Conservation (phyloP, 2,113 vertebrate genomes). For the Melierax canorus region DNA sequence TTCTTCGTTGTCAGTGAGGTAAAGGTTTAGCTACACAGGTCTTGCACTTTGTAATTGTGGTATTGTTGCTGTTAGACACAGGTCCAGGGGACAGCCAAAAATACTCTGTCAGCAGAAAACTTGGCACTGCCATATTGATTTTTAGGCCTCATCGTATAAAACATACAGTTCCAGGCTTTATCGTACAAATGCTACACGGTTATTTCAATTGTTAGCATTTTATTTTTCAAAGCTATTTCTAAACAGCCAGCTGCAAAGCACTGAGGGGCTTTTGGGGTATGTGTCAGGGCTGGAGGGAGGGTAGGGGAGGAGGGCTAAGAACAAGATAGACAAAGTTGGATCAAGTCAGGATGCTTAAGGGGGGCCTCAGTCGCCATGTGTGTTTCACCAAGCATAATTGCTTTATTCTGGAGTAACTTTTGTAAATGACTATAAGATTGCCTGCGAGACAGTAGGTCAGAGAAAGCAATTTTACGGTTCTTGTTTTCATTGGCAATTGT, state of each 20-base stretch:
- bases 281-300: neutral
- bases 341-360: neutral
- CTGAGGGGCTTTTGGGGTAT: neutral
- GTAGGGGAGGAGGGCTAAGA: neutral
- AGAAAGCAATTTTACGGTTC: conserved; percentile 49
- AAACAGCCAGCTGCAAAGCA: conserved; percentile 64
- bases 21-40: conserved; percentile 16
- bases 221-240: conserved; percentile 23
- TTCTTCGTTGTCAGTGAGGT: conserved; percentile 40
- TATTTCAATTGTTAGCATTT: conserved; percentile 26
- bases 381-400: conserved; percentile 50
- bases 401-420: conserved; percentile 73
- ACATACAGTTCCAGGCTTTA: conserved; percentile 51
- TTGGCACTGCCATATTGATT: neutral
- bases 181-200: conserved; percentile 22
- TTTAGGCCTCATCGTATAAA: neutral
- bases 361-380: neutral
- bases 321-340: neutral
- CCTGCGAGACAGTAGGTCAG: conserved; percentile 38
- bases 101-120: conserved; percentile 30
- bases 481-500: conserved; percentile 71
- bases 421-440: conserved; percentile 50
- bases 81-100: conserved; percentile 17
- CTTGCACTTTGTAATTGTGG: neutral
- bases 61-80: neutral